Base-by-base conservation (phyloP, 1,140 invertebrate species). In the Cataglyphis hispanica region DNA sequence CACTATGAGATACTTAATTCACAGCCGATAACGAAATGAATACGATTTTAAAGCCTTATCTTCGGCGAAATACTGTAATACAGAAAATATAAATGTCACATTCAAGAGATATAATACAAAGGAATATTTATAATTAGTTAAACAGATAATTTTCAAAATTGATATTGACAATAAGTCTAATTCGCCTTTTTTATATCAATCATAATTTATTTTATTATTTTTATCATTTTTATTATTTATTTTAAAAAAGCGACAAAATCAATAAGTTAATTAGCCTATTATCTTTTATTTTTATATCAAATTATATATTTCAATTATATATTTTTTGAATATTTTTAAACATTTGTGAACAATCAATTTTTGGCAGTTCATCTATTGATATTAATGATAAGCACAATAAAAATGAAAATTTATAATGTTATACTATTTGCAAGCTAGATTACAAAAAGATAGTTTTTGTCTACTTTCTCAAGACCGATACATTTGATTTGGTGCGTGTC, bases 381-480 rank as follows among this genome's bases (percentile, higher is more conserved):
- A 40, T 37, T 63, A 10, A 31, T 31, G 16, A 11, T 63, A 43
- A 76, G 4, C 25, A 60, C 27, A 11, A 19, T 43, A 63, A 37
- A 22, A 22, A 13, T 2, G 40, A 16, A 80, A 27, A 56, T 19
- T 22, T 19, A 67, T 50, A 46, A 46, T 22, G 13, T 60, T 53
- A 3, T 2, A 61, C 2, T 13, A 83, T 83, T 74, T 60, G 46
- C 4, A 43, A 60, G 34, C 16, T 37, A 83, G 46, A 58, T 60
- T 74, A 74, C 27, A 74, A 46, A 13, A 19, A 60, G n/a, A 53
- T 46, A 61, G 34, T 43, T 83, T 60, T 83, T 60, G 40, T 74
- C 27, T 53, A 83, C 67, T 74, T 83, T 83, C 66, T 83, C 78
- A 27, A 81, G 25, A 46, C 34, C 78, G 50, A 72, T 43, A 81